Base-by-base conservation (phyloP, 1,140 invertebrate genomes). In the Pseudomyrmex sp. region DNA sequence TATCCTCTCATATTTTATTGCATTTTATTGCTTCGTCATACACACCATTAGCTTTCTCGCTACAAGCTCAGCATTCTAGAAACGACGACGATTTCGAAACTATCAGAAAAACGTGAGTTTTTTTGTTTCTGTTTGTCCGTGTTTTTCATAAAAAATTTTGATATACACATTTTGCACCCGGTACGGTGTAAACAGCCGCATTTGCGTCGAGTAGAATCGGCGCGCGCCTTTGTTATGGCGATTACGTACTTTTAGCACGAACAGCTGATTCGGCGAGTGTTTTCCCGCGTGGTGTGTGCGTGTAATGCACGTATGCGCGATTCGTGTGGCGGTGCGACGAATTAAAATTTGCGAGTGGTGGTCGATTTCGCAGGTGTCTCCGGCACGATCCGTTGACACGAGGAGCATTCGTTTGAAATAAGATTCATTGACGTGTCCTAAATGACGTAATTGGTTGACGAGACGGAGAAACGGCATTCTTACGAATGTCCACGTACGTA, bases 401-500 rank as follows among this genome's bases (percentile, higher is more conserved):
- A 65, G 44, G 50, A 23, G 20, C 23, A 7, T 35, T 12, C 44
- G n/a, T 68, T 23, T 10, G 26, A 26, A 70, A 79, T 70, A n/a
- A 84, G 70, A 79, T 68, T 70, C 76, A 85, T 89, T 91, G 90
- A 91, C 90, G 89, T 91, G 90, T 91, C 89, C 85, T 69, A 89
- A 35, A 77, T 90, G 90, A 91, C 90, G 90, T 90, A 90, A 89
- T 89, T 88, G 82, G 80, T 87, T 83, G 75, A 44, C 87, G 66
- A 58, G 59, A 20, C 69, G 35, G 35, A 35, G 35, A 89, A 77
- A 73, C 77, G 56, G 63, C 75, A 54, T 35, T 35, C 85, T 63
- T 74, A 65, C 86, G 73, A 85, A 92, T 92, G 88, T 91, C 87
- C 89, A 91, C 90, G 88, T 91, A 90, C 88, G 72, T 87, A 46